A percentile compares a stretch with the other conserved stretches of the same genome.
These are phyloP conservation scores for Tortrix viridana DNA, from an alignment of 2,888 invertebrate genomes.

Conservation along the genomic window DNA sequence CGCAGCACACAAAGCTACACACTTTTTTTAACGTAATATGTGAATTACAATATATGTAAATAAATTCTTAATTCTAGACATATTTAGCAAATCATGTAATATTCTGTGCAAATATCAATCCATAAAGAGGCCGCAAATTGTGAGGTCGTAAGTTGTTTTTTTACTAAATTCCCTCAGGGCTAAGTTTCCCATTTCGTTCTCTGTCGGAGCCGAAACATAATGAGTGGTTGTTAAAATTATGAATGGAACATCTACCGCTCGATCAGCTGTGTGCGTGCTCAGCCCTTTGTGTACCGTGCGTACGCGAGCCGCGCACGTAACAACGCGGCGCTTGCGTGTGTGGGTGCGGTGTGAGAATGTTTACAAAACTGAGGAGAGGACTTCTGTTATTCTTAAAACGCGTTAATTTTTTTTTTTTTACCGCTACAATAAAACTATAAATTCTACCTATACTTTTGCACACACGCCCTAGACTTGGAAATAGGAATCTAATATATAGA, in stretches of 20 bases:
- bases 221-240: constrained; percentile 81
- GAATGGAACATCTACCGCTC: constrained; percentile 74
- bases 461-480: not conserved
- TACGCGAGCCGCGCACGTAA: constrained; percentile 21
- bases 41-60: no score
- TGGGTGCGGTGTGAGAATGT: constrained; percentile 32
- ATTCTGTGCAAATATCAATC: constrained; percentile 19
- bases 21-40: no score
- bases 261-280: constrained; percentile 51
- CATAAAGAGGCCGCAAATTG: constrained; percentile 51
- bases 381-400: constrained; percentile 43
- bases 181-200: constrained; percentile 61
- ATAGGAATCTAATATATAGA: not conserved
- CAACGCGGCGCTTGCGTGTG: constrained; percentile 24
- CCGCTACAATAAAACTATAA: constrained; percentile 24
- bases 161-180: constrained; percentile 59
- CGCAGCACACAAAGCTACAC: no score
- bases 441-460: constrained; percentile 12
- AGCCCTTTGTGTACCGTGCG: constrained; percentile 28
- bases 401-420: constrained; percentile 16
- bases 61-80: no score
- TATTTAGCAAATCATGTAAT: not conserved
- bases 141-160: constrained; percentile 53
- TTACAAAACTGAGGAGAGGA: constrained; percentile 29
- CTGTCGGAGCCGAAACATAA: constrained; percentile 61